Conservation (phyloP, 1,140 invertebrate genomes). For the Pseudoatta argentina region DNA sequence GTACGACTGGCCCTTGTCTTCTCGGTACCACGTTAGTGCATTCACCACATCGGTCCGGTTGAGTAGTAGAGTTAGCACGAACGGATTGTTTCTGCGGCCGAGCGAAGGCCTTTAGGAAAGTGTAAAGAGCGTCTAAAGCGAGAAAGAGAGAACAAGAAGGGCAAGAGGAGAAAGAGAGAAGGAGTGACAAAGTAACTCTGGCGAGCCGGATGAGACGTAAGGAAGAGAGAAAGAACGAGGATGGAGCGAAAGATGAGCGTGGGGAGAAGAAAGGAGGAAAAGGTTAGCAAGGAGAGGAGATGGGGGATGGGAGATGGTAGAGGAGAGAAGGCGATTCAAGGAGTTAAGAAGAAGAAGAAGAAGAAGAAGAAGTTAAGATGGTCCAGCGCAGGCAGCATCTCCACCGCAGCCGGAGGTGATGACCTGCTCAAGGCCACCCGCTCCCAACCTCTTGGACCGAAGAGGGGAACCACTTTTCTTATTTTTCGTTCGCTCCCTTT, state of each 20-base stretch:
- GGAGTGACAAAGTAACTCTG: slow-evolving; percentile 54
- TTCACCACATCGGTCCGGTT: slow-evolving; percentile 37
- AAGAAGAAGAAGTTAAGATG: slow-evolving; percentile 81
- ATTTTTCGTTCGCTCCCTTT: slow-evolving; percentile 74
- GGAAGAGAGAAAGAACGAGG: slow-evolving; percentile 51
- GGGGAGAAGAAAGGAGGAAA: slow-evolving; percentile 33
- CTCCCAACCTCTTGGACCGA: slow-evolving; percentile 78
- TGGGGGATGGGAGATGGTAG: slow-evolving; percentile 28
- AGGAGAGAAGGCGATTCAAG: slow-evolving; percentile 61
- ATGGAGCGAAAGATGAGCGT: slow-evolving; percentile 37
- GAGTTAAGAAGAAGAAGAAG: slow-evolving; percentile 64
- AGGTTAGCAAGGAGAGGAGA: slow-evolving; percentile 57
- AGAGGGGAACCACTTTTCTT: slow-evolving; percentile 73
- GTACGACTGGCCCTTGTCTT: slow-evolving; percentile 48
- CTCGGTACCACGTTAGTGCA: slow-evolving; percentile 33
- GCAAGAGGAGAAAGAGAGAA: slow-evolving; percentile 11
- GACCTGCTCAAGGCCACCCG: slow-evolving; percentile 85
- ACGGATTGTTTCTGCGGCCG: slow-evolving; percentile 73
- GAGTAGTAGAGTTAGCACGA: slow-evolving; percentile 69
- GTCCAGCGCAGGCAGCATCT: slow-evolving; percentile 78
- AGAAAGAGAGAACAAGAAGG: slow-evolving; percentile 23
- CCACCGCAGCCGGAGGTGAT: slow-evolving; percentile 82
- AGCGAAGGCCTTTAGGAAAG: slow-evolving; percentile 71
- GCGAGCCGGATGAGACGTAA: slow-evolving; percentile 33
- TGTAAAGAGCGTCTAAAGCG: slow-evolving; percentile 67